Percentiles rank a stretch among this genome's conserved stretches.
Evolutionary conservation across 92 coral and sea anemone genomes (phyloP).

Genomic region (Heliopora coerulea): DNA sequence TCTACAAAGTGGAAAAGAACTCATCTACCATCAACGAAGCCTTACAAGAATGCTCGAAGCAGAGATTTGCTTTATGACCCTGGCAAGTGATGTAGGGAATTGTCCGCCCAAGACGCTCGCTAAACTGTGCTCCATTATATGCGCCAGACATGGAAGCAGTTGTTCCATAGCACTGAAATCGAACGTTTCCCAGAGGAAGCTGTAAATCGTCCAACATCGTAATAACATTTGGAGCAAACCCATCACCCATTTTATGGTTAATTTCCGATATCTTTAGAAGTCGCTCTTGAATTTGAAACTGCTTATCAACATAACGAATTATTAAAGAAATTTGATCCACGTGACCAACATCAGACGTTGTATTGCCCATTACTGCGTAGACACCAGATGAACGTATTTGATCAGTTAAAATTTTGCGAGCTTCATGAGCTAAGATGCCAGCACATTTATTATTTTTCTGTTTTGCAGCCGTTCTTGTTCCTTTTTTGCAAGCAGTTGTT

Average conservation of each 20-base stretch:
- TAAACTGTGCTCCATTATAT: constrained; percentile 10
- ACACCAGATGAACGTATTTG: constrained; percentile 15
- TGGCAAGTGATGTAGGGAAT: constrained; percentile 20
- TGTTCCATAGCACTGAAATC: not conserved
- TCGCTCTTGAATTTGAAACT: constrained; percentile 2
- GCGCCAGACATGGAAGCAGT: not conserved
- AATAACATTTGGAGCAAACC: not conserved
- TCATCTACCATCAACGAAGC: constrained; percentile 14
- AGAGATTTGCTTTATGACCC: constrained; percentile 24
- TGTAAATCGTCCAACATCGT: not conserved
- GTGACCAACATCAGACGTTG: constrained; percentile 28
- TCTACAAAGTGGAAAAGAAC: constrained; percentile 11
- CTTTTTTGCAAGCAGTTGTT: not conserved
- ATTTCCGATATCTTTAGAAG: constrained; percentile 13
- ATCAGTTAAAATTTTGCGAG: not conserved
- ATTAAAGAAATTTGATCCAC: constrained; percentile 25
- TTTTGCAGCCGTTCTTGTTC: not conserved
- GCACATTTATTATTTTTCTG: not conserved
- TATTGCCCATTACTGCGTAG: constrained; percentile 17
- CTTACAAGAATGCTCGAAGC: constrained; percentile 16
- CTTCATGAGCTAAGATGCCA: not conserved
- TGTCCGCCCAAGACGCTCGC: not conserved
- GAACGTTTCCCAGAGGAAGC: not conserved
- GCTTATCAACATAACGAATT: not conserved
- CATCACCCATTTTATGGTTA: constrained; percentile 4